Base-by-base conservation (phyloP, 1,140 invertebrate species). In the Megathymus violae region DNA sequence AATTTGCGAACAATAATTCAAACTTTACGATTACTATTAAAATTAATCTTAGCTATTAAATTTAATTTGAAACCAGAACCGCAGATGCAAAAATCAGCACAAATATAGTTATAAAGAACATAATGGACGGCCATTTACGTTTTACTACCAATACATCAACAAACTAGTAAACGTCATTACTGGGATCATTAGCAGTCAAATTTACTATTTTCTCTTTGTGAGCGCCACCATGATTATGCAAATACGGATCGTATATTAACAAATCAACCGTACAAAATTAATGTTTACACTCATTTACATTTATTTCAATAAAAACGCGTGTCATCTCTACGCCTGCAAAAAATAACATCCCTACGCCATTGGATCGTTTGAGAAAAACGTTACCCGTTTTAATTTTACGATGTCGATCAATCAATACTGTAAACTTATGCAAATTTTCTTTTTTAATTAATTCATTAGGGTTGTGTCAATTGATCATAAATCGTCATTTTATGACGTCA, bases 191-290 rank as follows among this genome's bases (percentile, higher is more conserved):
- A 82, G 66, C 64, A 58, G 68, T 50, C 59, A 54, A 71, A 61
- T 65, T 46, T 47, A 61, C 22, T 58, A 46, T 67, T 71, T 71
- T 63, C 62, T 50, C 51, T 76, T 76, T 76, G 67, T 66, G 43
- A 56, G 66, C 44, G 48, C 41, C 50, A 74, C 41, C 54, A 52
- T 84, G 76, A 90, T 90, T 90, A 90, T 90, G 88, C 77, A 82
- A 90, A 90, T 87, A 44, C 41, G 6, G 36, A 61, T 78, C 70
- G 66, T 78, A 74, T 79, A 88, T 88, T 85, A 87, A 78, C 85
- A 90, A 88, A 89, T 90, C 83, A 89, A 80, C 88, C 88, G 88
- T 89, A 85, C 85, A 89, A 90, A n/a, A 89, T 89, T 84, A 80
- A 80, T 90, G 82, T 90, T 88, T 88, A 88, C 76, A 27, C 62